Base-by-base conservation (phyloP, 2,888 invertebrate species). In the Caenorhabditis japonica region DNA sequence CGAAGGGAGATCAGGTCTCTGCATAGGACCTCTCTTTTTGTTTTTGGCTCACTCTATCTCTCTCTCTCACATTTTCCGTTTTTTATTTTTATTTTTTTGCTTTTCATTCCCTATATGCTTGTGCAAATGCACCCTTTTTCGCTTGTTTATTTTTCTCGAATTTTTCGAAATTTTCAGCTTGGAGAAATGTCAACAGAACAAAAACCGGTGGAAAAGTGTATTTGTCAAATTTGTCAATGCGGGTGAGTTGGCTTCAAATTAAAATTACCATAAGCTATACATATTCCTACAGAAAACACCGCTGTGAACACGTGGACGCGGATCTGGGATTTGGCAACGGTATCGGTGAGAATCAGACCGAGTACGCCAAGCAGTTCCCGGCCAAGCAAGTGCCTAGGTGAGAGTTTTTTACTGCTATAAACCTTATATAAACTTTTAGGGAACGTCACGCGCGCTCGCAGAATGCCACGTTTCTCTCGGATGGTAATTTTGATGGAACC, bases 191-290 rank as follows among this genome's bases (percentile, higher is more conserved):
- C 36, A 60, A 60, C 49, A 46, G 55, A 56, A 5, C 38, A 59
- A 15, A n/a, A 19, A 19, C 23, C 61, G 12, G 49, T 58, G 1
- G 79, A 79, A 38, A 77, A 73, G 56, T 79, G 79, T 43, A 79
- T 79, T 43, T 79, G 79, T 15, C 72, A 79, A 62, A 79, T 79
- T 38, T 79, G 79, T 39, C 66, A 75, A 38, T 80, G 79, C 66
- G 79, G 79, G 79, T 79, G 19, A 30, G 74, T 68, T 47, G n/a
- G 21, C 8, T 19, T 30, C 19, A n/a, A 27, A 25, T 55, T 52
- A 13, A 47, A 23, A 19, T 15, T 23, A 38, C 44, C 46, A 38
- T 27, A 36, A 52, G 38, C 36, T 46, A 39, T 23, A 12, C 19
- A 23, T n/a, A 25, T 41, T 36, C 36, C 47, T 70, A 19, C 41